A percentile compares a stretch with the other conserved stretches of the same genome.
Conservation (phyloP, 2,888 invertebrate species). For the Abscondita cerata region DNA sequence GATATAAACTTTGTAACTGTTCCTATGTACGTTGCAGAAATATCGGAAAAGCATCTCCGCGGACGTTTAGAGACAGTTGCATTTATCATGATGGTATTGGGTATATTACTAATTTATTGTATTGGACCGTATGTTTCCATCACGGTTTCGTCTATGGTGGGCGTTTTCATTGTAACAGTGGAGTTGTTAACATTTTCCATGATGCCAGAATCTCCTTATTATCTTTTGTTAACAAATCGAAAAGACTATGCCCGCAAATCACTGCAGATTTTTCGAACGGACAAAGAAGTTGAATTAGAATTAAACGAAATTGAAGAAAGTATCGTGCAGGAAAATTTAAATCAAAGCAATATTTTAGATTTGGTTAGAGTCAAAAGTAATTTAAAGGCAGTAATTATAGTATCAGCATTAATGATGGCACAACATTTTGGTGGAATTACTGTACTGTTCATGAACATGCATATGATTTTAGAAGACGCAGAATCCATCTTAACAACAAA, state of each 20-base stretch:
- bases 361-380: constrained; percentile 52
- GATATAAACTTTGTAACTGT: constrained; percentile 32
- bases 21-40: constrained; percentile 35
- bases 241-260: constrained; percentile 4
- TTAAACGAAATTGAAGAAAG: background rate
- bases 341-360: constrained; percentile 43
- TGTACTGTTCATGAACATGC: constrained; percentile 57
- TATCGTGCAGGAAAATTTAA: constrained; percentile 4
- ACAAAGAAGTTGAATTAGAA: constrained; percentile 3
- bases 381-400: constrained; percentile 53
- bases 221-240: background rate
- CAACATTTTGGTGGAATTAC: constrained; percentile 56
- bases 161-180: constrained; percentile 16
- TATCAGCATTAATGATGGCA: constrained; percentile 53
- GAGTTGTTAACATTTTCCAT: constrained; percentile 23
- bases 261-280: constrained; percentile 5
- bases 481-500: constrained; percentile 50
- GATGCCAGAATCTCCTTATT: constrained; percentile 31
- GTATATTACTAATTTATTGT: constrained; percentile 27
- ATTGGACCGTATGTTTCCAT: constrained; percentile 33
- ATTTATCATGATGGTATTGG: constrained; percentile 32
- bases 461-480: constrained; percentile 52
- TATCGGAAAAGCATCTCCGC: constrained; percentile 28
- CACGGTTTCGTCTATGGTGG: constrained; percentile 26
- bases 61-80: constrained; percentile 29